Evolutionary conservation across 2,888 invertebrate species (phyloP).

Genomic region (Eupeodes luniger): DNA sequence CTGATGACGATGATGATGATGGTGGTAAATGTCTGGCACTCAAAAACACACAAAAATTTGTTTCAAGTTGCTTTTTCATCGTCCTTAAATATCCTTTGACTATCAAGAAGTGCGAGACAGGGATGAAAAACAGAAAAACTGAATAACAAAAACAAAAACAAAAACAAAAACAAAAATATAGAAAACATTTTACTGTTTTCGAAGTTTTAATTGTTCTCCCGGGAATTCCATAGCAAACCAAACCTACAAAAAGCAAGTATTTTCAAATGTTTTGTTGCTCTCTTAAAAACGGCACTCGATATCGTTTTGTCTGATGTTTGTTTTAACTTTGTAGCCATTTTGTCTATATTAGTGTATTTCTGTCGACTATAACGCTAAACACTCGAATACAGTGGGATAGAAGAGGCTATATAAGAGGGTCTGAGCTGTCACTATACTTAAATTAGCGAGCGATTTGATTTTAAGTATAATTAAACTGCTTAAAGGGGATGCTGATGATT

Average conservation of each 20-base stretch:
- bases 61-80: constrained; percentile 35
- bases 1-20: constrained; percentile 8
- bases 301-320: constrained; percentile 27
- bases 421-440: too few species aligned
- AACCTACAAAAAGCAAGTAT: constrained; percentile 3
- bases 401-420: too few species aligned
- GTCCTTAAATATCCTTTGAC: not conserved
- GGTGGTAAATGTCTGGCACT: constrained; percentile 52
- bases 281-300: constrained; percentile 57
- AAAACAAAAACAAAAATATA: not conserved
- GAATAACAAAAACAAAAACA: not conserved
- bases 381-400: too few species aligned
- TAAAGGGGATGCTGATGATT: too few species aligned
- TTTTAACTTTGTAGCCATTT: constrained; percentile 40
- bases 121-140: not conserved
- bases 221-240: constrained; percentile 35
- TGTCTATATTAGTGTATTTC: constrained; percentile 3
- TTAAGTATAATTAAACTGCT: too few species aligned
- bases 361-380: too few species aligned
- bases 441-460: too few species aligned
- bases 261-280: constrained; percentile 6
- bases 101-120: constrained; percentile 6
- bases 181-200: constrained; percentile 19
- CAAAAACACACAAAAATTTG: constrained; percentile 67
- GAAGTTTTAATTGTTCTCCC: constrained; percentile 72